Conservation (phyloP, 2,113 vertebrate species). For the Lota lota region DNA sequence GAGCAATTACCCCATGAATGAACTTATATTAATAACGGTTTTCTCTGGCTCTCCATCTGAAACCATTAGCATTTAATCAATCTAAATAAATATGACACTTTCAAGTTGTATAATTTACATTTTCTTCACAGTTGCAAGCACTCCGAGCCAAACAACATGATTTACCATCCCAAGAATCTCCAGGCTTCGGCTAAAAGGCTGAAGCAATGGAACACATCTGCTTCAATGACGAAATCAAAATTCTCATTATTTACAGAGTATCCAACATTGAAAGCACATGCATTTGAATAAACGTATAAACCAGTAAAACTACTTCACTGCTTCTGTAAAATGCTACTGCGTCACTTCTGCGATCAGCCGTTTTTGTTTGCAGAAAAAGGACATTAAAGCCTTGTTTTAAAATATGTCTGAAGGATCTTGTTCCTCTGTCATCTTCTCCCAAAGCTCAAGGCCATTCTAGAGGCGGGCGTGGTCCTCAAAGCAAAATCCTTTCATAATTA, state of each 20-base stretch:
- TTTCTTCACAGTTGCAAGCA: conserved; percentile 13
- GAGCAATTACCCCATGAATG: conserved; percentile 62
- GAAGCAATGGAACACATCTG: conserved; percentile 8
- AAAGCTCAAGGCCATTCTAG: no score
- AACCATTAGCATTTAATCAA: conserved; percentile 52
- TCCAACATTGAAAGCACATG: conserved; percentile 12
- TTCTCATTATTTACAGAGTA: no score
- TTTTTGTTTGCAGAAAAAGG: no score
- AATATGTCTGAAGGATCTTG: no score
- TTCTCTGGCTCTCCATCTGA: conserved; percentile 40
- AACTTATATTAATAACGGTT: conserved; percentile 55
- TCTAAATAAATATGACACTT: conserved; percentile 43
- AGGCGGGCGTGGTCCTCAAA: no score
- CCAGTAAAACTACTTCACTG: not conserved
- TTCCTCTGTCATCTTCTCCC: no score
- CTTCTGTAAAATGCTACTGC: not conserved
- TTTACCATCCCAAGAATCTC: conserved; percentile 36
- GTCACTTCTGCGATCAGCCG: no score
- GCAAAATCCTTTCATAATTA: no score
- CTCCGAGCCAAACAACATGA: conserved; percentile 20
- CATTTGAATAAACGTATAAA: conserved; percentile 34
- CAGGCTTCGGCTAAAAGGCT: conserved; percentile 26
- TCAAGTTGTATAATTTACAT: conserved; percentile 24
- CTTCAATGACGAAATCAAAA: no score
- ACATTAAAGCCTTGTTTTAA: no score